Evolutionary conservation across 2,888 invertebrate species (phyloP), one percentile per base, ranked within the genome.

Genomic region (Tachina fera): DNA sequence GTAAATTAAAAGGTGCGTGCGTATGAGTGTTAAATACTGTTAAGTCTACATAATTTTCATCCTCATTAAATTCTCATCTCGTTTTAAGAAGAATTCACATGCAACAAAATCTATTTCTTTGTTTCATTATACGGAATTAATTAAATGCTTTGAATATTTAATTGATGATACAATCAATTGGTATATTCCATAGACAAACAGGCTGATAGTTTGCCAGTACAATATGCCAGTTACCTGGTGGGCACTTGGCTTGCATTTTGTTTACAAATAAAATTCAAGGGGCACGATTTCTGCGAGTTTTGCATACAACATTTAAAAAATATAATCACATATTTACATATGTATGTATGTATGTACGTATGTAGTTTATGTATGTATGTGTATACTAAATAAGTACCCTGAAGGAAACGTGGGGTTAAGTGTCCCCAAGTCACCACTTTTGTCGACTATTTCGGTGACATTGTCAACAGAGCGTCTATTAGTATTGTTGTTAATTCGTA

Each of bases 21-120:
- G 49, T 68, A 9, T 67, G 19, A 41, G 58, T 68, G 22, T 60
- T 49, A 9, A 45, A 49, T 39, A 39, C 0, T 49, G n/a, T 31
- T 16, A 10, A 43, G 41, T 58, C 19, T 5, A 22, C 13, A 56
- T 4, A 16, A 51, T 16, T 19, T 51, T 19, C 51, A 19, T 51
- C 31, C 6, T 13, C 31, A 31, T 58, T 58, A 58, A 58, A 58
- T 58, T 58, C 31, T 31, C 58, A 58, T 31, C 58, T 31, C 58
- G 58, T 58, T 58, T 58, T 2, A 58, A 58, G 6, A 31, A 31
- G 1, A 31, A 10, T 31, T 5, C 31, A 31, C 5, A 6, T 31
- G 31, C 31, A 31, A 3, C 13, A 56, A 56, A 31, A 58, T 58
- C 11, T 8, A 1, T 31, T 19, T 0, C 31, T 31, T 31, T 31